Evolutionary conservation across 1,140 invertebrate species (phyloP).

Genomic region (Acromyrmex echinatior): DNA sequence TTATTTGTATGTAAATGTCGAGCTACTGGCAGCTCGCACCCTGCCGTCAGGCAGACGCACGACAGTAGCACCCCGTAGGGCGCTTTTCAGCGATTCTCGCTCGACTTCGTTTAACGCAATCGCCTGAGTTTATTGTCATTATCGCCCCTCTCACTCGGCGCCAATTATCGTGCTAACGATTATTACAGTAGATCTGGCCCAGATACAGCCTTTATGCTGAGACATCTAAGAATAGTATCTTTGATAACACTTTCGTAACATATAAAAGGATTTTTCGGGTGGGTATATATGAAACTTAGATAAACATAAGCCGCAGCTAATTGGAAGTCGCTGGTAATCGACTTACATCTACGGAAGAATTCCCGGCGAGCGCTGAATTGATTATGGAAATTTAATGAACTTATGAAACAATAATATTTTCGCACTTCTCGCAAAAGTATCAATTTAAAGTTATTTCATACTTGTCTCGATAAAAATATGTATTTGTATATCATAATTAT

Average conservation of each 20-base stretch:
- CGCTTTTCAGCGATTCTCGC: constrained; percentile 71
- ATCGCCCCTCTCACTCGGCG: constrained; percentile 46
- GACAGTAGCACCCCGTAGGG: constrained; percentile 31
- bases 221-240: constrained; percentile 19
- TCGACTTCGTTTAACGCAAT: constrained; percentile 76
- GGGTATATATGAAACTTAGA: background rate
- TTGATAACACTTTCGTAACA: background rate
- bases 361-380: constrained; percentile 21
- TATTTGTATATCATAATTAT: background rate
- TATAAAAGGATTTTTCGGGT: constrained; percentile 18
- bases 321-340: constrained; percentile 30
- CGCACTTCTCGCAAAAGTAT: constrained; percentile 10
- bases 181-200: constrained; percentile 59
- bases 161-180: constrained; percentile 70
- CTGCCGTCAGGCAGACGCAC: constrained; percentile 17
- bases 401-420: constrained; percentile 48
- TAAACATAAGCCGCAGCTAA: constrained; percentile 36
- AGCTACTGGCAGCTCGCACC: constrained; percentile 63
- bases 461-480: background rate
- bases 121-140: constrained; percentile 72
- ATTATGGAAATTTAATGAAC: constrained; percentile 63
- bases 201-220: constrained; percentile 56
- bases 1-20: constrained; percentile 83
- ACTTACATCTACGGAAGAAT: constrained; percentile 43
- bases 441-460: constrained; percentile 30